phyloP scores from a whole-genome alignment of 2,113 vertebrate species.

The Chaenocephalus aceratus region DNA sequence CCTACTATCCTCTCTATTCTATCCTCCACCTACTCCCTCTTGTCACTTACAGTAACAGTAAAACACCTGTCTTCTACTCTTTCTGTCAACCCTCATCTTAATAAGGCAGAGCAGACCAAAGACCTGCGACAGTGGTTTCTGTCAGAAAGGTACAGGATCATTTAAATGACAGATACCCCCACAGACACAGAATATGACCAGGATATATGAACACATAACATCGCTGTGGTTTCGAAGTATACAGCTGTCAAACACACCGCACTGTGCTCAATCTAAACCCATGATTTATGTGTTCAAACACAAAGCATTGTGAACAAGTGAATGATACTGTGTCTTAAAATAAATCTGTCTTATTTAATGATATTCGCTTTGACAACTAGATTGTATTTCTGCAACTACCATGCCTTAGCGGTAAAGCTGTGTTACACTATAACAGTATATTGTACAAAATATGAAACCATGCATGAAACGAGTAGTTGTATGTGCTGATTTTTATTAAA shows the following conservation, averaged over 20 bases:
- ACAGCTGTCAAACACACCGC: slow-evolving; percentile 11
- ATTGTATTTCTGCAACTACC: background rate
- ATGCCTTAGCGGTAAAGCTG: background rate
- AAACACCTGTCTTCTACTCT: background rate
- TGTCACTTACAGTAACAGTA: slow-evolving; percentile 14
- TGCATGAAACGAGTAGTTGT: too few species aligned
- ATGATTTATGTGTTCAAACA: background rate
- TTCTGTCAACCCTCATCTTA: slow-evolving; percentile 20
- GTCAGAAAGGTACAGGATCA: background rate
- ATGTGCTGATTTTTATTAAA: background rate
- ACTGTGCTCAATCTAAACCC: background rate
- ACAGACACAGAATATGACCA: background rate
- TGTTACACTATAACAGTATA: background rate
- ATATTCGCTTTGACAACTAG: background rate
- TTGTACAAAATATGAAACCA: background rate
- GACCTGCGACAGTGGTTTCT: background rate
- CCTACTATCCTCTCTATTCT: slow-evolving; percentile 26
- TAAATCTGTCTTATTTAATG: background rate
- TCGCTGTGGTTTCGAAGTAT: background rate
- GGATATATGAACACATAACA: background rate
- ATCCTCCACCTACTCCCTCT: slow-evolving; percentile 14
- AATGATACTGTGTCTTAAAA: background rate
- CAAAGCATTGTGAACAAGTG: background rate
- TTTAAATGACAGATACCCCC: slow-evolving; percentile 14
- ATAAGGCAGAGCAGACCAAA: background rate